phyloP scores from a whole-genome alignment of 2,888 invertebrate genomes.

The Ormyrus labotus region DNA sequence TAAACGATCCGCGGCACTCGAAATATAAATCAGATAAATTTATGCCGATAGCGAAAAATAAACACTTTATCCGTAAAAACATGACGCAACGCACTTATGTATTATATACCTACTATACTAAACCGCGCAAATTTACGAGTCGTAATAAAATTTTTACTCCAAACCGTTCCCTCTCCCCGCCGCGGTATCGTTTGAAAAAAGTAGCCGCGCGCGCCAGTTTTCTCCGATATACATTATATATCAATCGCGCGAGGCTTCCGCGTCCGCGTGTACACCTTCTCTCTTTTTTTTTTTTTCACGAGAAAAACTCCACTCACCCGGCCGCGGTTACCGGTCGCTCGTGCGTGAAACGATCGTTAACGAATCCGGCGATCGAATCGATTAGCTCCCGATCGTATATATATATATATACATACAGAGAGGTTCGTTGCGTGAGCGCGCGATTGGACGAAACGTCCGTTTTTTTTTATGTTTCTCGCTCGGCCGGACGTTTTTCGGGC shows the following conservation, averaged over 20 bases:
- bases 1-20: background rate
- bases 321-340: constrained; percentile 5
- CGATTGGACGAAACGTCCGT: background rate
- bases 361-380: constrained; percentile 18
- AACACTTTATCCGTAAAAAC: constrained; percentile 13
- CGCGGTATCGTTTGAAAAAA: too few species aligned
- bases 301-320: too few species aligned
- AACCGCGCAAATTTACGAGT: constrained; percentile 45
- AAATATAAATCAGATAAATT: constrained; percentile 13
- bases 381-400: constrained; percentile 6
- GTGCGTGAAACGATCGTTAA: constrained; percentile 38
- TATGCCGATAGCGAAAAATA: background rate
- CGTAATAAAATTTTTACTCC: constrained; percentile 29
- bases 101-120: background rate
- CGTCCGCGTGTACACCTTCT: too few species aligned
- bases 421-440: background rate
- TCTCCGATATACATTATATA: too few species aligned
- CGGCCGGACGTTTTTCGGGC: constrained; percentile 14
- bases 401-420: constrained; percentile 2
- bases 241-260: too few species aligned
- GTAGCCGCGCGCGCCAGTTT: too few species aligned
- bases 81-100: constrained; percentile 10
- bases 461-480: constrained; percentile 8
- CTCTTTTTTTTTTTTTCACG: too few species aligned
- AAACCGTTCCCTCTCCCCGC: background rate